Evolutionary conservation across 2,888 invertebrate species (phyloP), one percentile per base, ranked within the genome.

Genomic region (Nemurella pictetii): DNA sequence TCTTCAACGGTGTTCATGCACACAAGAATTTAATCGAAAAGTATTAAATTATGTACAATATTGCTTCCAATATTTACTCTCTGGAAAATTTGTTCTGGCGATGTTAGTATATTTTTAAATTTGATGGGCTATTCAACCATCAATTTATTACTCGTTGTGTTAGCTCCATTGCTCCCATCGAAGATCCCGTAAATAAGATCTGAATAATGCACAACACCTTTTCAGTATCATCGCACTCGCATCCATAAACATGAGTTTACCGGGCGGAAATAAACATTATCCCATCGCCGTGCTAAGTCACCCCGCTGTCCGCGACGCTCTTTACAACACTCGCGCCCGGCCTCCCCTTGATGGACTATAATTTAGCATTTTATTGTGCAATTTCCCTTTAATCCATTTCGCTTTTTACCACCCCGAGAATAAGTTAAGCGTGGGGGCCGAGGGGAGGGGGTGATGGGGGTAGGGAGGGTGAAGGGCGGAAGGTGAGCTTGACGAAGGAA

Each of bases 401-500:
- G 78, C n/a, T 30, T 55, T 78, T n/a, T 29, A 78, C 78, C 78
- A 9, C 28, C 28, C 30, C 26, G 78, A 28, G 78, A 78, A 78
- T 78, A 78, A 78, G 7, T 29, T 78, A 30, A 30, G 15, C 29
- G 20, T n/a, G 75, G 15, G 78, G 30, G 12, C 77, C 12, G 73
- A 7, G 15, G 73, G 28, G 26, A n/a, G 20, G 78, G 12, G 2
- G 27, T 35, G 28, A 27, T 32, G 36, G 32, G 83, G 75, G 83
- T 36, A 82, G 80, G 86, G 74, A 78, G 74, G 72, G 75, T 83
- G 84, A 85, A 83, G 83, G 73, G 84, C 85, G 83, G 83, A 82
- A 83, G 85, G 86, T 85, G 85, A 87, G 86, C 74, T 77, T 80
- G 85, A 75, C 55, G 75, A 27, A 27, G 25, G 75, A 27, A 75